phyloP scores from a whole-genome alignment of 2,888 invertebrate genomes.

The Mactromeris polynyma region DNA sequence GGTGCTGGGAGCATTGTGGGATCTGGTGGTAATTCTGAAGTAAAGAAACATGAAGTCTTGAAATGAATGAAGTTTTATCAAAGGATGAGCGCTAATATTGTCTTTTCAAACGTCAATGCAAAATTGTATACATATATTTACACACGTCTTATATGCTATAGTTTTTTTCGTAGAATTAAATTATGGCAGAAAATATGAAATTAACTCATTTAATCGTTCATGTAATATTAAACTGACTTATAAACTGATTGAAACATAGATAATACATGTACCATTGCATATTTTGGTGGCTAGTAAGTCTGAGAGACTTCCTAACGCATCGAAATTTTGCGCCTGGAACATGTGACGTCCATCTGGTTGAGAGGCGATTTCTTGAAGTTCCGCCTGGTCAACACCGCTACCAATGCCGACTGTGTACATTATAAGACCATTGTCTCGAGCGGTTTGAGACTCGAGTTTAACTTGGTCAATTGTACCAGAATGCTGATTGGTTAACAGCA shows the following conservation, averaged over 20 bases:
- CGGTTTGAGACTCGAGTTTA: slow-evolving; percentile 75
- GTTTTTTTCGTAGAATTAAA: no score
- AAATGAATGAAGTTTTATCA: no score
- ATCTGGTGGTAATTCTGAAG: slow-evolving; percentile 75
- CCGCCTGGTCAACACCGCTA: slow-evolving; percentile 69
- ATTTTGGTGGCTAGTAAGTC: slow-evolving; percentile 71
- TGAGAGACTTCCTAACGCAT: slow-evolving; percentile 68
- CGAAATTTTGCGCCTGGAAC: slow-evolving; percentile 71
- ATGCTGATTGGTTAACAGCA: slow-evolving; percentile 76
- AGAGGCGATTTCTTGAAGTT: slow-evolving; percentile 77
- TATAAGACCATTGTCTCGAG: slow-evolving; percentile 75
- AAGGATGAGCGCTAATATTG: no score
- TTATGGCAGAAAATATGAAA: no score
- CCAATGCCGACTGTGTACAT: slow-evolving; percentile 76
- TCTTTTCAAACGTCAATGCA: no score
- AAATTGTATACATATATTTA: no score
- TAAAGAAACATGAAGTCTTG: background rate
- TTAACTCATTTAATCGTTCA: no score
- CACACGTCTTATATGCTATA: no score
- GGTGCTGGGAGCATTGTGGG: slow-evolving; percentile 70
- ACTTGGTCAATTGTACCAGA: slow-evolving; percentile 75
- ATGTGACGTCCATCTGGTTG: slow-evolving; percentile 73
- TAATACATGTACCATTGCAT: slow-evolving; percentile 71
- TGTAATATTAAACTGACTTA: no score
- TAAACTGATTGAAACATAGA: no score